Percentiles rank a stretch among this genome's conserved stretches.
phyloP scores from a whole-genome alignment of 2,113 vertebrate species.

The Prionailurus bengalensis region DNA sequence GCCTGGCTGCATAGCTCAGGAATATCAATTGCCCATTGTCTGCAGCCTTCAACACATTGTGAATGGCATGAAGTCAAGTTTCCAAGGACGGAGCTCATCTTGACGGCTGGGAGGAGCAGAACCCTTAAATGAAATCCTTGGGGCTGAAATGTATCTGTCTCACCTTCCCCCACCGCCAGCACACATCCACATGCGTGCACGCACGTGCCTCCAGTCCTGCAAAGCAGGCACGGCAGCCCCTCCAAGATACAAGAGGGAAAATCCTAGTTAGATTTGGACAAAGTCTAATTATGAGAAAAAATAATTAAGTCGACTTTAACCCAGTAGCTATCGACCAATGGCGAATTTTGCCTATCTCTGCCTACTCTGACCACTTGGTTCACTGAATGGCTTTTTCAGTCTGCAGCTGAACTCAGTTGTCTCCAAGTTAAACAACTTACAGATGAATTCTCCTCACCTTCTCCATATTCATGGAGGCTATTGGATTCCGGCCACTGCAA shows the following conservation, averaged over 20 bases:
- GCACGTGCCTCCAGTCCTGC: rapidly evolving
- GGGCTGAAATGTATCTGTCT: background rate
- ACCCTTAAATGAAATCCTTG: background rate
- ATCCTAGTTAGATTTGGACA: background rate
- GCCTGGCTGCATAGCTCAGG: rapidly evolving
- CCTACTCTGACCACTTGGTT: background rate
- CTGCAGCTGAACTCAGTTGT: background rate
- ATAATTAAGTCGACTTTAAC: background rate
- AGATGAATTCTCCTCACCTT: background rate
- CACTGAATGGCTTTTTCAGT: background rate
- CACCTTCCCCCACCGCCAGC: no score
- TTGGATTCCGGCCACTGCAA: no score
- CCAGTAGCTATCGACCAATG: background rate
- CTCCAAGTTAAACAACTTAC: background rate
- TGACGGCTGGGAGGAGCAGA: background rate
- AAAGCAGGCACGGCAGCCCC: background rate
- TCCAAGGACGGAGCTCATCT: background rate
- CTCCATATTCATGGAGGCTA: no score
- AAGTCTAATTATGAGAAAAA: background rate
- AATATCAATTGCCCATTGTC: rapidly evolving
- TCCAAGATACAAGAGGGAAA: background rate
- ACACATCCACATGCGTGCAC: rapidly evolving
- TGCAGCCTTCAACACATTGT: rapidly evolving
- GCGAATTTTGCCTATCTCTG: background rate
- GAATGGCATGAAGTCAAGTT: rapidly evolving